Conservation (phyloP, 2,113 vertebrate species). For the Strigops habroptila region DNA sequence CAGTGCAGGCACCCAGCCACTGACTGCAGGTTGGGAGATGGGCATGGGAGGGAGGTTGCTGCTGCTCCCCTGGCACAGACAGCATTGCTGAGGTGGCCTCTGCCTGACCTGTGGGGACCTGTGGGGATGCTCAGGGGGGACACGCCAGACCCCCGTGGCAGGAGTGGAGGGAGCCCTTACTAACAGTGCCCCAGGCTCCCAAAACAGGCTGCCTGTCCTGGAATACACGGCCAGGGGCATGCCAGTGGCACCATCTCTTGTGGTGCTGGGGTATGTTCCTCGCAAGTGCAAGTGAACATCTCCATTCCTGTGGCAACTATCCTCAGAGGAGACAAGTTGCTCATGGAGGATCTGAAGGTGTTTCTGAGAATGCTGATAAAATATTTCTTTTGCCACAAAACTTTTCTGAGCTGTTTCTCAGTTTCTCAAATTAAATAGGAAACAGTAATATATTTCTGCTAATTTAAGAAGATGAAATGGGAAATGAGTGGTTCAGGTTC, state of each 20-base stretch:
- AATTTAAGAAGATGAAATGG: not conserved
- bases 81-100: accelerated
- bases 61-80: not conserved
- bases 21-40: not conserved
- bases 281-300: accelerated
- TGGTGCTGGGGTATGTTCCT: accelerated
- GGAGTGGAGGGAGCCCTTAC: not conserved
- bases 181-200: not conserved
- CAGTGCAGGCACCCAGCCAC: not conserved
- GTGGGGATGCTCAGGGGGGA: not conserved
- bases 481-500: not conserved
- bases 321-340: not conserved
- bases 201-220: not conserved
- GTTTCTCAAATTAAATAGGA: not conserved
- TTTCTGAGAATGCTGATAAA: not conserved
- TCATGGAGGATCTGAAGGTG: not conserved
- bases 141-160: accelerated
- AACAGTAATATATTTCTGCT: accelerated
- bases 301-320: not conserved
- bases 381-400: not conserved
- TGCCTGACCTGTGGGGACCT: not conserved
- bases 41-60: not conserved
- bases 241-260: not conserved
- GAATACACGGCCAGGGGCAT: not conserved
- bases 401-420: not conserved